phyloP scores from a whole-genome alignment of 2,113 vertebrate species.

The Dasypus novemcinctus region DNA sequence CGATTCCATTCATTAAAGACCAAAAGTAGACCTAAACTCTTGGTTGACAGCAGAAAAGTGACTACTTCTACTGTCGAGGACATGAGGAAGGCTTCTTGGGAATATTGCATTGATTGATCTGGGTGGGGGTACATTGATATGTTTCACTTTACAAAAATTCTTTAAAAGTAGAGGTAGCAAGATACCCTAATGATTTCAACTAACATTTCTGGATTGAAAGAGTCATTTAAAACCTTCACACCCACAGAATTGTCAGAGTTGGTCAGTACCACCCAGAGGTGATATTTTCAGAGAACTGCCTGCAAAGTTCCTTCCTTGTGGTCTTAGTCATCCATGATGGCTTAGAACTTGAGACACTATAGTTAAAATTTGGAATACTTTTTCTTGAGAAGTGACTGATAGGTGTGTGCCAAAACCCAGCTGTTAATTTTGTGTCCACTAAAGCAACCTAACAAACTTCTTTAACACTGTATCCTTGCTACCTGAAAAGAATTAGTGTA shows the following conservation, averaged over 20 bases:
- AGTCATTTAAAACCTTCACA: background rate
- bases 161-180: background rate
- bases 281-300: background rate
- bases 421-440: background rate
- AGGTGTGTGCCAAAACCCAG: background rate
- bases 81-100: background rate
- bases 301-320: background rate
- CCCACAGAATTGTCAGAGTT: fast-evolving
- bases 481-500: background rate
- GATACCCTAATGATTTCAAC: background rate
- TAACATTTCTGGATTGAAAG: background rate
- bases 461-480: background rate
- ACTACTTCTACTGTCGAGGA: background rate
- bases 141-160: background rate
- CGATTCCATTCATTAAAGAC: background rate
- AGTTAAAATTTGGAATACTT: background rate
- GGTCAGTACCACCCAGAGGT: background rate
- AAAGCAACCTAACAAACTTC: background rate
- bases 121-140: background rate
- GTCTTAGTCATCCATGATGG: background rate
- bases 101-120: background rate
- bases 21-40: background rate
- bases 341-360: background rate
- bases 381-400: background rate
- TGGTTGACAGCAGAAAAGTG: background rate